A percentile compares a stretch with the other conserved stretches of the same genome.
Conservation (phyloP, 2,888 invertebrate species). For the Theretra japonica region DNA sequence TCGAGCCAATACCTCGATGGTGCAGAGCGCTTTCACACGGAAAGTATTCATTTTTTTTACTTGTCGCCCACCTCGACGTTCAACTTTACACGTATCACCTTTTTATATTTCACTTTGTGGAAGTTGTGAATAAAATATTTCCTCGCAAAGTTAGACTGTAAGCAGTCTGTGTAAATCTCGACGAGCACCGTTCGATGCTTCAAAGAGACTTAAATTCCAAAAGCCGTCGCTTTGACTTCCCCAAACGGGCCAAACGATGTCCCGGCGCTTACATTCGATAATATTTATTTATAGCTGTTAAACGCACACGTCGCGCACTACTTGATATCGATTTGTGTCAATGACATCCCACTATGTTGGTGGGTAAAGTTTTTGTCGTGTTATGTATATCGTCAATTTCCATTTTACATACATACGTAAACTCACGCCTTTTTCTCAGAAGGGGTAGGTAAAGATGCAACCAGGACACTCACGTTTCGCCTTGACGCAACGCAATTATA, state of each 20-base stretch:
- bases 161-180: constrained; percentile 23
- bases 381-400: neutral
- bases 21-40: constrained; percentile 5
- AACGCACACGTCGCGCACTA: neutral
- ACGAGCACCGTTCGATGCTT: constrained; percentile 13
- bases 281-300: neutral
- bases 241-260: constrained; percentile 13
- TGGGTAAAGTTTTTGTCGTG: neutral
- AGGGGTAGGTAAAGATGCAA: too few relatives aligned
- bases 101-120: constrained; percentile 22
- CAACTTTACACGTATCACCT: constrained; percentile 23
- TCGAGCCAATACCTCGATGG: constrained; percentile 8
- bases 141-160: constrained; percentile 11
- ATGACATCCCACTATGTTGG: constrained; percentile 1
- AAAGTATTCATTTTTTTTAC: constrained; percentile 8
- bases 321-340: neutral
- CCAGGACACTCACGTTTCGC: too few relatives aligned
- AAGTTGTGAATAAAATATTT: constrained; percentile 26
- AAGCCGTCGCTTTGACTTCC: constrained; percentile 12
- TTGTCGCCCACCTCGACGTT: constrained; percentile 18
- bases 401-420: too few relatives aligned
- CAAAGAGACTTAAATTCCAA: constrained; percentile 24
- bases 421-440: too few relatives aligned
- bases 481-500: too few relatives aligned
- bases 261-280: constrained; percentile 18